phyloP scores from a whole-genome alignment of 2,113 vertebrate genomes.

The Stegostoma tigrinum region DNA sequence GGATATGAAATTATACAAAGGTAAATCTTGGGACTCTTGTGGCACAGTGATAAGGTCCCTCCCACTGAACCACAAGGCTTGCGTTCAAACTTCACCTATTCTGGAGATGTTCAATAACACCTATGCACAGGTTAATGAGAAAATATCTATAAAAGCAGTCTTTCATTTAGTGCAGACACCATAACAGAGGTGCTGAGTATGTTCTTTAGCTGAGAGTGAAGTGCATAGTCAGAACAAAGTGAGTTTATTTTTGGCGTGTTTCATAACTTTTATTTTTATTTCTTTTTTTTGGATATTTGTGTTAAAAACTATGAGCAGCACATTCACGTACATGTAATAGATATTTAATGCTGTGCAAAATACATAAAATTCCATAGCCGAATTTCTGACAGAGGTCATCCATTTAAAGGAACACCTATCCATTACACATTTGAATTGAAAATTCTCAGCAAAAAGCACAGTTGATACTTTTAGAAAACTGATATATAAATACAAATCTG shows the following conservation, averaged over 20 bases:
- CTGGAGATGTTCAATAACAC: too few species aligned
- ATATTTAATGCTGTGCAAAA: neutral
- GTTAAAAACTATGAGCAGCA: neutral
- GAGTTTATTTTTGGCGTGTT: neutral
- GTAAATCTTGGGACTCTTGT: neutral
- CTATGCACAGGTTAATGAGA: too few species aligned
- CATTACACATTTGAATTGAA: neutral
- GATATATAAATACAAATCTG: neutral
- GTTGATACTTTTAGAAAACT: slow-evolving; percentile 6
- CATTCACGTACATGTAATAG: slow-evolving; percentile 1
- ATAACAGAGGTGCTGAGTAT: neutral
- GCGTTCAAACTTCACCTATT: too few species aligned
- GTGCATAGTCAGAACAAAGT: neutral
- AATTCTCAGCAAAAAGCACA: slow-evolving; percentile 5
- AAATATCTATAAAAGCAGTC: too few species aligned
- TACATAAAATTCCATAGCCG: neutral
- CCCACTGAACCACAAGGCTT: too few species aligned
- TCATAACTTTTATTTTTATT: neutral
- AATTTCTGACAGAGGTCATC: neutral
- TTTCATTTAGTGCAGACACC: neutral
- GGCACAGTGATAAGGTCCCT: too few species aligned
- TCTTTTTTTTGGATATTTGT: neutral
- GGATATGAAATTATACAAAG: neutral
- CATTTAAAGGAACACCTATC: neutral
- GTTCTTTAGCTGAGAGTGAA: neutral